Base-by-base conservation (phyloP, 2,113 vertebrate species). In the Nerophis ophidion region DNA sequence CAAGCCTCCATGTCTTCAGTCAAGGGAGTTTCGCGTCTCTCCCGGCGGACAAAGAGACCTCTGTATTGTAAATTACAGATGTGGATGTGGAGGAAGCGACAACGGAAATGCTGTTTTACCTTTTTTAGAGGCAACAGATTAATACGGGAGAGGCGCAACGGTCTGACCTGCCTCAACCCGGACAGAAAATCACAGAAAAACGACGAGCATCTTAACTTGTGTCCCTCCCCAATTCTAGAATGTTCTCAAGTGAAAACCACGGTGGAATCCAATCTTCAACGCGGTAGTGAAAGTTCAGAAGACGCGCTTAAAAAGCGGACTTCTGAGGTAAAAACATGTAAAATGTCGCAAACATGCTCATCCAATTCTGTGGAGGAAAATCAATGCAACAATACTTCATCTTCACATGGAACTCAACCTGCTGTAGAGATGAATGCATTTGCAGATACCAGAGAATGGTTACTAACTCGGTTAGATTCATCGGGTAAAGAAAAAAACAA, bases 51-150 rank as follows among this genome's bases (percentile, higher is more conserved):
- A 19, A 84, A 76, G 61, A 81, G 73, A 60, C 82, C 75, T 36
- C 38, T 75, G 17, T 65, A 46, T 48, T 79, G 19, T 54, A 82
- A 79, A 59, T 55, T 80, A 12, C 74, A 79, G 65, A 56, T 87
- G 1, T 86, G 81, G 74, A 70, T 79, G 73, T 86, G 84, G 86
- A 77, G 77, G 63, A 82, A 67, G 66, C 17, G 58, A 26, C 70
- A 61, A 50, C 57, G 72, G 47, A 77, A 63, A 33, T 70, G 47
- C 34, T 15, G 16, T 35, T 63, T 73, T 16, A 38, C 57, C 35
- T 54, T 72, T 1, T 68, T 64, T 35, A 65, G 61, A 58, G 12
- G 36, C 7, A 75, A 53, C 34, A 72, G 50, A 53, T 13, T 5
- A 16, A 17, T 17, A 2, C 40, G 12, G 11, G 26, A 51, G 16